These are phyloP conservation scores for Diachasma alloeum DNA, from an alignment of 1,140 invertebrate genomes.

Conservation along the genomic window DNA sequence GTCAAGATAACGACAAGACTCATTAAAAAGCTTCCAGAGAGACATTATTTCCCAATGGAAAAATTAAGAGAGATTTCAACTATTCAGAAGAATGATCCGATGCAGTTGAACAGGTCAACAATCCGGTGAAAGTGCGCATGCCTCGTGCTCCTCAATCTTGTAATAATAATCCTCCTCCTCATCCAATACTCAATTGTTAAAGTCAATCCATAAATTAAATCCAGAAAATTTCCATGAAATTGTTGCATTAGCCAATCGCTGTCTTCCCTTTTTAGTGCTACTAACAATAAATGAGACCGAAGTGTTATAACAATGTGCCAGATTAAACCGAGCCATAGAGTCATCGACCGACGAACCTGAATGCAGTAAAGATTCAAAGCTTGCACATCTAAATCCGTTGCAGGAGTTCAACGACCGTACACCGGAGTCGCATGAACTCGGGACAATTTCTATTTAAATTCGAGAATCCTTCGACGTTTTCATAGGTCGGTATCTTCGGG, in stretches of 20 bases:
- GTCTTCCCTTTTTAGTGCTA: neutral
- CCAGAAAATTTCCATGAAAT: neutral
- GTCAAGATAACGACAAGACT: no score
- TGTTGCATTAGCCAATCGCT: neutral
- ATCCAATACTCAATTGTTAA: neutral
- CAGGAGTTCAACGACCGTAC: conserved; percentile 3
- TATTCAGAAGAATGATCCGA: no score
- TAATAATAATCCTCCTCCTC: neutral
- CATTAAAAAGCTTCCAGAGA: no score
- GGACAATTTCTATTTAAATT: neutral
- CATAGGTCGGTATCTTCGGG: neutral
- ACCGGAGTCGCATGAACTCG: neutral
- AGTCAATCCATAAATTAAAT: neutral
- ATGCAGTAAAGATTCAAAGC: neutral
- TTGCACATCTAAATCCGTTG: conserved; percentile 2
- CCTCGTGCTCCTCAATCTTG: neutral
- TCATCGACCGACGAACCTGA: conserved; percentile 14
- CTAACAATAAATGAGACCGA: neutral
- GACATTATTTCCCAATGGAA: no score
- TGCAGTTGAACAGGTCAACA: no score
- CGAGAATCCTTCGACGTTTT: neutral
- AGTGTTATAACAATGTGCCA: conserved; percentile 9
- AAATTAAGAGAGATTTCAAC: no score
- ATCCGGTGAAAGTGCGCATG: neutral
- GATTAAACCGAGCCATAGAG: neutral